Base-by-base conservation (phyloP, 1,140 invertebrate species). In the Drosophila ananassae region DNA sequence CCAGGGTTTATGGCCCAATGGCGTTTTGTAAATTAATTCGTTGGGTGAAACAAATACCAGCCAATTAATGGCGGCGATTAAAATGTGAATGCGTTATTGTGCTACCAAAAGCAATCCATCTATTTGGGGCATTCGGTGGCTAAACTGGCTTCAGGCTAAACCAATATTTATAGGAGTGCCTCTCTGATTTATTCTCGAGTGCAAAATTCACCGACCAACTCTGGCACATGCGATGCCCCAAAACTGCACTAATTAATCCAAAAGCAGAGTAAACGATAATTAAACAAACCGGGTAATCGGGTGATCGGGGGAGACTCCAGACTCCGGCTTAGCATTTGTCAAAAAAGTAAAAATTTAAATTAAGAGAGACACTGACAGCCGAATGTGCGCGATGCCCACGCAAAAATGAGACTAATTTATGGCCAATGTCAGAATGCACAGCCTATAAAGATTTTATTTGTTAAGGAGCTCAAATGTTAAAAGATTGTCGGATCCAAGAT, bases 371-470 rank as follows among this genome's bases (percentile, higher is more conserved):
- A 17, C 13, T 44, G 41, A 17, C 39, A 41, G n/a, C 34, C 9
- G 12, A n/a, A 37, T 37, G 34, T 72, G 32, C 47, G 53, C 22
- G 47, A 62, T 57, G 50, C 83, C 82, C 83, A 87, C 82, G 79
- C 82, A 34, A 58, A 64, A 76, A 46, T 69, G 64, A 67, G 62
- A 53, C 41, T 53, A 79, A 87, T 79, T 87, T 82, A 82, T 89
- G 60, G 59, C 13, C 32, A 47, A 50, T 57, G 54, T 57, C 48
- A 51, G 54, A 64, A 58, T 58, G 60, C 32, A 55, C 52, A 58
- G 54, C 80, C 76, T 77, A 77, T 84, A 80, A 84, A 85, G 64
- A 77, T 77, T 80, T 80, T 71, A 79, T 68, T 81, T 85, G 59
- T 57, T 67, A 54, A 34, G 51, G 51, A 54, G 51, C 50, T 3